These are phyloP conservation scores for Meliscaeva auricollis DNA, from an alignment of 2,888 invertebrate genomes.

Conservation along the genomic window DNA sequence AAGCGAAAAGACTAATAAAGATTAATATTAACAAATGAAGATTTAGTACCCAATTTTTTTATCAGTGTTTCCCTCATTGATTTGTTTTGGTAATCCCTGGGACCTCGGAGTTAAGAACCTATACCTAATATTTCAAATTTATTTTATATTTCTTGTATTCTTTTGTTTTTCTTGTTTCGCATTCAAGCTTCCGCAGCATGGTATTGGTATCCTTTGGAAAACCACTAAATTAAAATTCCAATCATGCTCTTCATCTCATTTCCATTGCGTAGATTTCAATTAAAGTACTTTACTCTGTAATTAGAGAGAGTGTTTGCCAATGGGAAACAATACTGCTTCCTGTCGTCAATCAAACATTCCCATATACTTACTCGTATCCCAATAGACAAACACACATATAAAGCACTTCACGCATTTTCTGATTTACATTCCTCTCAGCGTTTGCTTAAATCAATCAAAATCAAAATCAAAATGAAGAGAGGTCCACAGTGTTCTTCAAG, in stretches of 20 bases:
- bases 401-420: conserved; percentile 36
- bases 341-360: conserved; percentile 67
- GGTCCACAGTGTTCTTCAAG: neutral
- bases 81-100: no score
- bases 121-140: no score
- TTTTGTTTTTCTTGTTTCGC: no score
- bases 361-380: conserved; percentile 1
- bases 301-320: conserved; percentile 65
- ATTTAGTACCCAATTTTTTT: no score
- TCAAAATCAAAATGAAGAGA: neutral
- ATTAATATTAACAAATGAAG: no score
- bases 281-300: conserved; percentile 62
- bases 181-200: no score
- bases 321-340: conserved; percentile 58
- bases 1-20: no score
- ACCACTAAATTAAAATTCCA: conserved; percentile 49
- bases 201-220: no score
- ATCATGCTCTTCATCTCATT: conserved; percentile 22
- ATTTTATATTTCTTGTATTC: no score
- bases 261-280: conserved; percentile 57
- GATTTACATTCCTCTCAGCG: conserved; percentile 66
- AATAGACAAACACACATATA: neutral
- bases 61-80: no score
- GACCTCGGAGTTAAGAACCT: no score
- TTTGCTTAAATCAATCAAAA: conserved; percentile 55